A percentile compares a stretch with the other conserved stretches of the same genome.
phyloP scores from a whole-genome alignment of 2,888 invertebrate genomes.

The Ennomos quercinarius region DNA sequence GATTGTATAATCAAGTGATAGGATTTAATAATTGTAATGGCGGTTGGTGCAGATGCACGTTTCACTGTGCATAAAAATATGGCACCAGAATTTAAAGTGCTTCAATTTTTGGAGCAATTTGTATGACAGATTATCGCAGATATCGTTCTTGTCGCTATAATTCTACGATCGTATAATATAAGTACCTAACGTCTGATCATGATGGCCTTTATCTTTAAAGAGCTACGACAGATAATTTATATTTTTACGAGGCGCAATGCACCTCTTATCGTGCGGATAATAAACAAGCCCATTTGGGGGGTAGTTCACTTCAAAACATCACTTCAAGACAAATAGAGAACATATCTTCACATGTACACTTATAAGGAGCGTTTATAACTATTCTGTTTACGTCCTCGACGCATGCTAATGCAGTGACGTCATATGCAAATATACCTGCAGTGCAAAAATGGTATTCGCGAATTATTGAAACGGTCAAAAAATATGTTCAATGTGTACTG shows the following conservation, averaged over 20 bases:
- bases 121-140: not conserved
- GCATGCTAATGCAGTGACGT: constrained; percentile 38
- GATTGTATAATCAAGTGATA: too few relatives aligned
- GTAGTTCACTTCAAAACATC: constrained; percentile 14
- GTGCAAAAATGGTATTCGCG: constrained; percentile 30
- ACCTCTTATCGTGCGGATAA: constrained; percentile 34
- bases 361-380: constrained; percentile 49
- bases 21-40: too few relatives aligned
- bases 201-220: constrained; percentile 27
- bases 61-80: too few relatives aligned
- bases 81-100: too few relatives aligned
- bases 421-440: constrained; percentile 43
- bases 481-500: constrained; percentile 78
- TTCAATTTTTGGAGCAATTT: not conserved
- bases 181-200: constrained; percentile 9
- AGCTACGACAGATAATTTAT: constrained; percentile 32
- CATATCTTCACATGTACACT: constrained; percentile 30
- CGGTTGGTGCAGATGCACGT: too few relatives aligned
- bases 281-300: constrained; percentile 34
- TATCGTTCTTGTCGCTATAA: not conserved
- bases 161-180: not conserved
- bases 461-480: constrained; percentile 35
- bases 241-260: constrained; percentile 27
- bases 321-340: constrained; percentile 16
- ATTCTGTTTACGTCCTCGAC: constrained; percentile 48